Evolutionary conservation across 2,888 invertebrate genomes (phyloP), one percentile per base, ranked within the genome.

Genomic region (Sarcophaga caerulescens): DNA sequence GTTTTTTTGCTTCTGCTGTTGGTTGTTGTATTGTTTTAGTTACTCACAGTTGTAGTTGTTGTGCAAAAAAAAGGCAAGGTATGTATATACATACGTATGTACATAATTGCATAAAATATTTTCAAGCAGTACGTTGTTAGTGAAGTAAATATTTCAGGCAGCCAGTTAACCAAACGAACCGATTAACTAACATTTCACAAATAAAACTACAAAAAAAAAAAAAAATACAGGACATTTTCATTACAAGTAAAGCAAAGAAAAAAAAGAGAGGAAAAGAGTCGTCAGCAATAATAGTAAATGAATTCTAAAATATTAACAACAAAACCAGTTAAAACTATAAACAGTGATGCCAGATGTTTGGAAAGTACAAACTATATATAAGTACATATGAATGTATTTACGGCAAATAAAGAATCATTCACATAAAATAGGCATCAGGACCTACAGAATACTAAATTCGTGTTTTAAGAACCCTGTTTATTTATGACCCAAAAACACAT

Each of bases 211-310:
- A 47, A 14, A 6, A 1, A 6, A 1, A 47, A 47, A 14, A 47
- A 47, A 35, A 74, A 68, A 45, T 5, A 25, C 63, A 79, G 73
- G 73, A 78, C 77, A 81, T 74, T 71, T 73, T 82, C 21, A 45
- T 23, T 21, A 14, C 17, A 14, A 52, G 17, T 17, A 52, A 52
- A 14, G 52, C 52, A 17, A 52, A 14, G 17, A 52, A 52, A 4
- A 17, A 52, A 52, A 4, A 17, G 35, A 35, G 35, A 35, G 35
- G 35, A 35, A 35, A 35, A 35, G 2, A 35, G 35, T 10, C 35
- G 35, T 35, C 8, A 75, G 12, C 63, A 70, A 60, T n/a, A 71
- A 44, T 12, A 23, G 12, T 21, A 21, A 68, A 47, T 12, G n/a
- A 76, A 69, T 68, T 75, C 52, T 47, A 62, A 5, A 57, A 44